phyloP scores from a whole-genome alignment of 64 coral and sea anemone species.

The Montipora foliosa region DNA sequence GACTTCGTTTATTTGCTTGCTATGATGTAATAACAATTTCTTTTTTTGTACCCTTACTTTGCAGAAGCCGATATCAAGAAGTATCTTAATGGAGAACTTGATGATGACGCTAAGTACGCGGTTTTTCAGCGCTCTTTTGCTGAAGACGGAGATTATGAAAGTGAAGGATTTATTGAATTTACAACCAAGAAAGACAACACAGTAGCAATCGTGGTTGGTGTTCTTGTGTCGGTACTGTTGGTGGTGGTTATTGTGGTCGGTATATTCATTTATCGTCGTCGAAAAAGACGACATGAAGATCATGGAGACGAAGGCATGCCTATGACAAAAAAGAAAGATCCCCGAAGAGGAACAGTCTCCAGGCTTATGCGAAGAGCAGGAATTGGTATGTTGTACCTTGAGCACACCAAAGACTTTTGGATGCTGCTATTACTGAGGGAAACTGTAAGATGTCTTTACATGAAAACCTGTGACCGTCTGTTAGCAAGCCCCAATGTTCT shows the following conservation, averaged over 20 bases:
- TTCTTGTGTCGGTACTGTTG: background rate
- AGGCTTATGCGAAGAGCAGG: background rate
- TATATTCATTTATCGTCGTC: background rate
- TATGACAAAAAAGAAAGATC: background rate
- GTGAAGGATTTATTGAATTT: slow-evolving; percentile 6
- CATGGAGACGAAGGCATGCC: background rate
- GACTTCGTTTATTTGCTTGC: no score
- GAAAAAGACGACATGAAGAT: background rate
- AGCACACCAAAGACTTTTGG: background rate
- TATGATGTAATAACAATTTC: background rate
- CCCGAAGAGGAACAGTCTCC: background rate
- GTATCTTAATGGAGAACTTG: slow-evolving; percentile 18
- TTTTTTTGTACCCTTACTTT: background rate
- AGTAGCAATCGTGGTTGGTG: background rate
- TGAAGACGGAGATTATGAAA: background rate
- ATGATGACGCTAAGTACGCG: background rate
- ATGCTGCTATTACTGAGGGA: background rate
- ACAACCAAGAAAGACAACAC: slow-evolving; percentile 1
- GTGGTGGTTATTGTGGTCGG: background rate
- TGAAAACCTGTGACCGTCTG: no score
- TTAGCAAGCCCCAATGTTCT: no score
- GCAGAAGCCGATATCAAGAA: background rate
- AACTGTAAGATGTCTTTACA: background rate
- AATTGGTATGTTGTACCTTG: background rate
- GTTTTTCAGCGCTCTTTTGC: slow-evolving; percentile 23